Base-by-base conservation (phyloP, 2,888 invertebrate genomes). In the Scaptomyza reducta region DNA sequence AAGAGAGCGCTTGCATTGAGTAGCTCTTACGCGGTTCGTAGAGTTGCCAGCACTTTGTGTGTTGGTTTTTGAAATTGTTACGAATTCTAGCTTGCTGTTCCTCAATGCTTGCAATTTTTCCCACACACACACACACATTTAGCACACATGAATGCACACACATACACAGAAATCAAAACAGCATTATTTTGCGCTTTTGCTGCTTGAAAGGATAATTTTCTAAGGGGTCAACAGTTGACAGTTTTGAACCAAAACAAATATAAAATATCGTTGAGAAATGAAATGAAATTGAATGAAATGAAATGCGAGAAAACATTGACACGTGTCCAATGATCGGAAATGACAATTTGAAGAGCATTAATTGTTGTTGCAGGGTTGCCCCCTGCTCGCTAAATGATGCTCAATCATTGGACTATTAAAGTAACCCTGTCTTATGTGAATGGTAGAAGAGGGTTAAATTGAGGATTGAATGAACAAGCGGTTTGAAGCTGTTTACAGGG, bases 171-270 rank as follows among this genome's bases (percentile, higher is more conserved):
- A 78, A 79, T 86, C 70, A 74, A 73, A 73, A 69, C 67, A 73
- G 73, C 83, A 88, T 84, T 88, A 88, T 80, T 83, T 83, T 87
- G 84, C 87, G 69, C 80, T 79, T 86, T 83, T 86, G 45, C 57
- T 44, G 22, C 44, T 38, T 56, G 51, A 60, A 51, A 57, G 71
- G 65, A 65, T 40, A 65, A 60, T 50, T 38, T 14, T 58, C 10
- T 2, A 5, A 9, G 60, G 61, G 59, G 62, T 63, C 70, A 72
- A 33, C 38, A 33, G 46, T 62, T 72, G 74, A 77, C 63, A 63
- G 55, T 55, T 60, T 60, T 50, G 41, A 44, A 64, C 58, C 58
- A 62, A 53, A 55, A 31, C 51, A 69, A 55, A 55, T 29, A 18
- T 33, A 33, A 42, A 16, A 46, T 54, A 42, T 61, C 33, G 47